Percentiles rank a stretch among this genome's conserved stretches.
phyloP scores from a whole-genome alignment of 2,888 invertebrate species.

The Drosophila nr. perissopoda region DNA sequence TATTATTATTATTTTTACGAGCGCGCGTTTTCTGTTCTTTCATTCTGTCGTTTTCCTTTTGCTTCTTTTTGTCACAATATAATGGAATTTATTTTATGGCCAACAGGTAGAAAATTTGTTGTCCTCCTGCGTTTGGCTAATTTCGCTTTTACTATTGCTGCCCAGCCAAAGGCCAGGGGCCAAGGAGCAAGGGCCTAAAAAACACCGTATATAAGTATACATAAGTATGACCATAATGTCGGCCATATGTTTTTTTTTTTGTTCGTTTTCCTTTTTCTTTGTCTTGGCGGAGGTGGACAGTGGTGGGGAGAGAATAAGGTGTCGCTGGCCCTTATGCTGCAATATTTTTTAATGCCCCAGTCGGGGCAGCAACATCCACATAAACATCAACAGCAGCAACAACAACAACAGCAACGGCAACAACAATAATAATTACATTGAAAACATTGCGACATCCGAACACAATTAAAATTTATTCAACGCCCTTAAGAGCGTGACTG shows the following conservation, averaged over 20 bases:
- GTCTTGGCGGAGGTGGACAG: neutral
- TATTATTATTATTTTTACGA: slow-evolving; percentile 79
- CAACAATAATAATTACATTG: slow-evolving; percentile 37
- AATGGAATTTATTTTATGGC: slow-evolving; percentile 81
- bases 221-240: slow-evolving; percentile 59
- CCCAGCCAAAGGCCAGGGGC: slow-evolving; percentile 50
- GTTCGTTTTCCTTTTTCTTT: slow-evolving; percentile 2
- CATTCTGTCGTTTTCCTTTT: slow-evolving; percentile 24
- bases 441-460: slow-evolving; percentile 66
- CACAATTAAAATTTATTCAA: slow-evolving; percentile 80
- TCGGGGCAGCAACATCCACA: slow-evolving; percentile 43
- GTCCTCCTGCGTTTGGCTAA: slow-evolving; percentile 71
- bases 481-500: slow-evolving; percentile 59
- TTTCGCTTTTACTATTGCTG: slow-evolving; percentile 77
- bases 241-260: slow-evolving; percentile 49
- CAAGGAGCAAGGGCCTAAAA: slow-evolving; percentile 41
- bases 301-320: neutral
- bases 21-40: slow-evolving; percentile 56
- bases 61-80: slow-evolving; percentile 65
- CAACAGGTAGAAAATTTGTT: slow-evolving; percentile 82
- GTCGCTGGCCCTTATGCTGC: slow-evolving; percentile 36
- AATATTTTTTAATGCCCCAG: slow-evolving; percentile 73
- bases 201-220: slow-evolving; percentile 28
- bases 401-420: slow-evolving; percentile 29
- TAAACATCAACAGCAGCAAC: slow-evolving; percentile 30